Evolutionary conservation across 1,140 invertebrate species (phyloP).

Genomic region (Ceratitis capitata): DNA sequence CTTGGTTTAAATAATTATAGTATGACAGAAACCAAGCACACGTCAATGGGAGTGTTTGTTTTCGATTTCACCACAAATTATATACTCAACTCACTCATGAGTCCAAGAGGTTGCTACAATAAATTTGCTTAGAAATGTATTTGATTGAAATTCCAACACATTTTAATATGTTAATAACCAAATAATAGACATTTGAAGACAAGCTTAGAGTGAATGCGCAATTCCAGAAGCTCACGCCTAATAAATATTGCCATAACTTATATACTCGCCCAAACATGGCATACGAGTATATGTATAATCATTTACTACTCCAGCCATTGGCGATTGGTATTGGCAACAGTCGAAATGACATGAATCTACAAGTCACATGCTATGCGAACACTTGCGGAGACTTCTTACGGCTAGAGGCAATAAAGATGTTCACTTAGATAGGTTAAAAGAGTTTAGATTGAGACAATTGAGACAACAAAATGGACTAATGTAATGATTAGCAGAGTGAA

Average conservation of each 20-base stretch:
- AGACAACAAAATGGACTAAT: background rate
- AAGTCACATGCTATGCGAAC: background rate
- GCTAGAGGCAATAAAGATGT: conserved; percentile 11
- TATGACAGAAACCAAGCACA: too few relatives aligned
- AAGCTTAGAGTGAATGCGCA: background rate
- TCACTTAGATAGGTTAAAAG: background rate
- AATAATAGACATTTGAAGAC: background rate
- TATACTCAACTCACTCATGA: background rate
- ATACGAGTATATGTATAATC: background rate
- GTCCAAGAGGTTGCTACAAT: background rate
- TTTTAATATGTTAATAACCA: background rate
- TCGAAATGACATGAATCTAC: background rate
- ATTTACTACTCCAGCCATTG: background rate
- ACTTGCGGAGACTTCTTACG: too few relatives aligned
- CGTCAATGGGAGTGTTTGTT: too few relatives aligned
- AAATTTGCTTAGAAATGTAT: background rate
- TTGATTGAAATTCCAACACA: background rate
- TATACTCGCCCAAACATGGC: too few relatives aligned
- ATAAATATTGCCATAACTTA: background rate
- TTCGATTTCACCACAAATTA: background rate
- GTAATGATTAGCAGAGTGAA: background rate
- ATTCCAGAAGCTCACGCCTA: background rate
- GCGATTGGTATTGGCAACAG: background rate
- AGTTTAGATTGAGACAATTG: background rate
- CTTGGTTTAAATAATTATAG: too few relatives aligned